Conservation (phyloP, 2,797 vertebrate species). For the Chaetophractus vellerosus region DNA sequence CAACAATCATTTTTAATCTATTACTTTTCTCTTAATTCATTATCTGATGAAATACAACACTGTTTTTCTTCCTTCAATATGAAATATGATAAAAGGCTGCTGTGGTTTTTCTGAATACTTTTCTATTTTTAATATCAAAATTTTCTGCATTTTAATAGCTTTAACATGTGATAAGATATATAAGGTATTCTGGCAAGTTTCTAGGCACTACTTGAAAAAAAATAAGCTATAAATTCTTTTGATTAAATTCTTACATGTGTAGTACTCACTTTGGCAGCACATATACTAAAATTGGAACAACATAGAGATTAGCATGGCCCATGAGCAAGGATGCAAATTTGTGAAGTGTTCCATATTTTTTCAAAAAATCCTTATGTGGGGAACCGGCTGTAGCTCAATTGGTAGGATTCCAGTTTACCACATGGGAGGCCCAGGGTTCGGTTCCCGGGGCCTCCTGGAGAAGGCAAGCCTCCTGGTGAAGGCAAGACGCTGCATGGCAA, state of each 20-base stretch:
- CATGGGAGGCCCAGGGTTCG: no score
- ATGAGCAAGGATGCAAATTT: no score
- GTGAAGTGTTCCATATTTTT: no score
- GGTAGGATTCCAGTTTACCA: no score
- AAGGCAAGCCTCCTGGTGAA: no score
- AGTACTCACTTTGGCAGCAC: no score
- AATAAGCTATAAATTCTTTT: background rate
- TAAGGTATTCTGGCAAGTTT: background rate
- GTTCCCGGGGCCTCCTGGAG: no score
- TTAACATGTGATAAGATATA: background rate
- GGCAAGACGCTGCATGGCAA: no score
- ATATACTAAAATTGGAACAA: no score
- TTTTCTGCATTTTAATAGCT: conserved; percentile 54
- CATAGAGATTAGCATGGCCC: no score
- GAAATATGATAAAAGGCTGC: conserved; percentile 3
- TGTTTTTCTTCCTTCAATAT: conserved; percentile 15
- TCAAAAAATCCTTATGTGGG: background rate
- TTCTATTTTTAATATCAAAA: conserved; percentile 47
- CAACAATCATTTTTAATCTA: conserved; percentile 51
- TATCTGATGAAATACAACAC: conserved; percentile 8
- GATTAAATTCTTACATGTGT: conserved; percentile 40
- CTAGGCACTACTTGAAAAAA: conserved; percentile 28
- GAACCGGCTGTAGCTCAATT: no score
- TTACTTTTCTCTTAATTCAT: conserved; percentile 16
- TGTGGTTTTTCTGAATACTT: conserved; percentile 58